These are phyloP conservation scores for Ischnus inquisitorius DNA, from an alignment of 2,888 invertebrate species.

Conservation along the genomic window DNA sequence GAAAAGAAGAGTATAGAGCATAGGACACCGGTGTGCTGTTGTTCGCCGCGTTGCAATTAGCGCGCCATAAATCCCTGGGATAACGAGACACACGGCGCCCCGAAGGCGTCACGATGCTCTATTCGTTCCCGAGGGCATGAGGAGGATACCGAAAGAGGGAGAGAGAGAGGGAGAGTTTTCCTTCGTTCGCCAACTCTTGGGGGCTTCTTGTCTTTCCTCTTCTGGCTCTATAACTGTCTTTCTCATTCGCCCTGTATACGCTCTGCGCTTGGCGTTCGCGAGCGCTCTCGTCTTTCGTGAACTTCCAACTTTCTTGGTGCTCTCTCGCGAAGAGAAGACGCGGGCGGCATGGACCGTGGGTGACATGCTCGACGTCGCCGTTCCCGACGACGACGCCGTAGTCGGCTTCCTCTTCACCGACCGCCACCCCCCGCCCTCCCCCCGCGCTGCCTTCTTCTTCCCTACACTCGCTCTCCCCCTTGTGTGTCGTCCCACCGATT, in stretches of 20 bases:
- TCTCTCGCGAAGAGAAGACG: conserved; percentile 65
- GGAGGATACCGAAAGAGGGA: conserved; percentile 49
- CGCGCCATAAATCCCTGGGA: conserved; percentile 83
- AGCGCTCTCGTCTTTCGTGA: conserved; percentile 58
- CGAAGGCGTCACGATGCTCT: conserved; percentile 82
- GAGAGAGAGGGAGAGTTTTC: conserved; percentile 57
- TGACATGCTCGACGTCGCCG: conserved; percentile 69
- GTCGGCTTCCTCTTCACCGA: conserved; percentile 70
- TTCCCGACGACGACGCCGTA: conserved; percentile 63
- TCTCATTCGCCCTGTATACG: conserved; percentile 45
- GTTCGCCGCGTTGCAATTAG: conserved; percentile 84
- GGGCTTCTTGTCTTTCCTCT: conserved; percentile 55
- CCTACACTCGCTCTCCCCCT: conserved; percentile 11
- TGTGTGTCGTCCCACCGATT: conserved; percentile 44
- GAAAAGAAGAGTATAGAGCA: conserved; percentile 5
- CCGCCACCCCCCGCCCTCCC: conserved; percentile 25
- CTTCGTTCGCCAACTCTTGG: conserved; percentile 73
- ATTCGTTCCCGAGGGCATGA: conserved; percentile 66
- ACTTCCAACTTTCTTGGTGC: conserved; percentile 66
- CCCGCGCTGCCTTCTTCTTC: conserved; percentile 48
- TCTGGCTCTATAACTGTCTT: conserved; percentile 46
- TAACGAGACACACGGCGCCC: conserved; percentile 85
- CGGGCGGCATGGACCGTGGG: conserved; percentile 66
- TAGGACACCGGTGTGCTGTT: conserved; percentile 76
- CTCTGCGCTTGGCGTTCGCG: conserved; percentile 7